Conservation (phyloP, 1,140 invertebrate species). For the Atta colombica region DNA sequence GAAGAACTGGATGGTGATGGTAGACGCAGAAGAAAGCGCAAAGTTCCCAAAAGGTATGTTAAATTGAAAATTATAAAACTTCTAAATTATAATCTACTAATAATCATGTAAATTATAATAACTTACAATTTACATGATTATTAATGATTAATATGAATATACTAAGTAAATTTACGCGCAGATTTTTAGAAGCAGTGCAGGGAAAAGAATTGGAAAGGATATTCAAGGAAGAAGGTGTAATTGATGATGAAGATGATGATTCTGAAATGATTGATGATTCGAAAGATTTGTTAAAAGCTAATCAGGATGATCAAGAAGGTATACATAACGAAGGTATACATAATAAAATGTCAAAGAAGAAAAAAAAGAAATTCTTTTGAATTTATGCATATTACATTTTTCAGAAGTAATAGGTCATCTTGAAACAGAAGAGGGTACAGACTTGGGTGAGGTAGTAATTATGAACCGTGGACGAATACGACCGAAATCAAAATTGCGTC, state of each 20-base stretch:
- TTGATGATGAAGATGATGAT: slow-evolving; percentile 88
- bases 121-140: slow-evolving; percentile 5
- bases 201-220: slow-evolving; percentile 92
- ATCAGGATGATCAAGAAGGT: slow-evolving; percentile 83
- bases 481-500: slow-evolving; percentile 86
- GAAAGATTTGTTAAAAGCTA: slow-evolving; percentile 72
- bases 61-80: background rate
- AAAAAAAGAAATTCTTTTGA: background rate
- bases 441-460: slow-evolving; percentile 88
- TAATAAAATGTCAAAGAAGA: background rate
- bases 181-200: slow-evolving; percentile 90
- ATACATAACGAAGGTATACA: slow-evolving; percentile 4
- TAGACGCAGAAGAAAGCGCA: slow-evolving; percentile 88
- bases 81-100: background rate
- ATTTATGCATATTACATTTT: slow-evolving; percentile 24
- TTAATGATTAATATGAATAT: slow-evolving; percentile 39
- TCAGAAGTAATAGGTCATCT: slow-evolving; percentile 90
- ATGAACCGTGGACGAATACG: slow-evolving; percentile 88
- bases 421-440: slow-evolving; percentile 88
- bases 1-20: slow-evolving; percentile 87
- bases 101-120: too few species aligned
- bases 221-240: slow-evolving; percentile 91
- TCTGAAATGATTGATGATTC: slow-evolving; percentile 71
- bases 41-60: slow-evolving; percentile 88
- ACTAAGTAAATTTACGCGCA: slow-evolving; percentile 66